Base-by-base conservation (phyloP, 1,140 invertebrate species). In the Atta texana region DNA sequence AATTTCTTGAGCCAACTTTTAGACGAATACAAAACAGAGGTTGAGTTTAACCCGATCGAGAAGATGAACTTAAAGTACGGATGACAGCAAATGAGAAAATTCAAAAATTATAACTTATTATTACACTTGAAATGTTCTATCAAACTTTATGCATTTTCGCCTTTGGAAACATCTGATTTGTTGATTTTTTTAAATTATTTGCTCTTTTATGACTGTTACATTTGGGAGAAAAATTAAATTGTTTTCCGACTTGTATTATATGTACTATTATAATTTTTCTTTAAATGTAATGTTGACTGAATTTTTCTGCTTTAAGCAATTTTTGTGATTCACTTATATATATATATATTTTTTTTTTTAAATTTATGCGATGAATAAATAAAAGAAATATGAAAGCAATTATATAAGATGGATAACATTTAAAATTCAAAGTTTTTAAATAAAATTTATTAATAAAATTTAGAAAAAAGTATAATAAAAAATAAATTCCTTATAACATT, bases 11-110 rank as follows among this genome's bases (percentile, higher is more conserved):
- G 24, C 69, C 2, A 84, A 84, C 80, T 84, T 84, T 24, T 74
- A 34, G 69, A 61, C 57, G 80, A 84, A 84, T 84, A 84, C 69
- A 84, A 84, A 84, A 84, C 80, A 84, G 69, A 63, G 69, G 55
- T 51, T 44, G 39, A 44, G 39, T 84, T 84, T 84, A 84, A 84
- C 55, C 28, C 24, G 34, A 34, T 82, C 18, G 55, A 61, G 69
- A 74, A 5, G 55, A 18, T 82, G 31, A 28, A 84, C 49, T 74
- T 84, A 34, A 84, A 84, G 39, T 14, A 44, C 16, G 14, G 28
- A 69, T 24, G 39, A 63, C 1, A 16, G 16, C 14, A 49, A 10
- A 74, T 75, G n/a, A 34, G 14, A 44, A 84, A 84, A 84, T 75
- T 75, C 24, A 21, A 3, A 44, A 81, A 81, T 64, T 16, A 5